phyloP scores from a whole-genome alignment of 2,113 vertebrate species.

The Furnarius figulus region DNA sequence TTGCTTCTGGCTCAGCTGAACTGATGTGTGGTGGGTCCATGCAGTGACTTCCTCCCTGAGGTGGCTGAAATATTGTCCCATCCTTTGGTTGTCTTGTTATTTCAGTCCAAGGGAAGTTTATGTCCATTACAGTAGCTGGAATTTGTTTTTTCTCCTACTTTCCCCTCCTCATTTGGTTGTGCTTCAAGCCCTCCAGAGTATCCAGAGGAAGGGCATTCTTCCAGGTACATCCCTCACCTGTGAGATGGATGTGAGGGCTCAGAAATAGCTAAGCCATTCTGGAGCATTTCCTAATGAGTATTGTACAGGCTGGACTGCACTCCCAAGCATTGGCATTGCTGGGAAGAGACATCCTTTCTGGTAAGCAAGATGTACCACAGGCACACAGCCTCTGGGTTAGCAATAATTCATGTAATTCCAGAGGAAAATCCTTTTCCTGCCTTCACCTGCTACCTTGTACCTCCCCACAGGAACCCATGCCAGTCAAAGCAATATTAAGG shows the following conservation, averaged over 20 bases:
- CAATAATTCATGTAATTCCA: neutral
- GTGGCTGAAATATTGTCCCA: neutral
- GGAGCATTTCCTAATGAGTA: neutral
- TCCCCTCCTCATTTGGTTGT: slow-evolving; percentile 85
- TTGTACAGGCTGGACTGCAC: neutral
- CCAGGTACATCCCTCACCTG: slow-evolving; percentile 78
- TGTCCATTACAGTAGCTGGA: slow-evolving; percentile 83
- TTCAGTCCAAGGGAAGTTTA: slow-evolving; percentile 54
- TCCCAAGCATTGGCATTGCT: neutral
- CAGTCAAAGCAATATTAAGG: neutral
- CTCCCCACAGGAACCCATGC: neutral
- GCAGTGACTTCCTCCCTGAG: neutral
- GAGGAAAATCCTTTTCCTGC: neutral
- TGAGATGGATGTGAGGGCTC: neutral
- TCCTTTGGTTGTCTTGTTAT: neutral
- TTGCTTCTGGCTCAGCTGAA: neutral
- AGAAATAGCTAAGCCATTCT: neutral
- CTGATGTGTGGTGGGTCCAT: neutral
- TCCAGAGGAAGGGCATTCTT: slow-evolving; percentile 81
- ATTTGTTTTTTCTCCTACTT: slow-evolving; percentile 85
- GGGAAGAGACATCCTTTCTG: neutral
- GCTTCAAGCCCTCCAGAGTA: slow-evolving; percentile 86
- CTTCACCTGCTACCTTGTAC: neutral
- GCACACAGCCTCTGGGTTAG: neutral
- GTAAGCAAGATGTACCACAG: neutral